Base-by-base conservation (phyloP, 2,797 vertebrate genomes). In the Syndactyla subalaris region DNA sequence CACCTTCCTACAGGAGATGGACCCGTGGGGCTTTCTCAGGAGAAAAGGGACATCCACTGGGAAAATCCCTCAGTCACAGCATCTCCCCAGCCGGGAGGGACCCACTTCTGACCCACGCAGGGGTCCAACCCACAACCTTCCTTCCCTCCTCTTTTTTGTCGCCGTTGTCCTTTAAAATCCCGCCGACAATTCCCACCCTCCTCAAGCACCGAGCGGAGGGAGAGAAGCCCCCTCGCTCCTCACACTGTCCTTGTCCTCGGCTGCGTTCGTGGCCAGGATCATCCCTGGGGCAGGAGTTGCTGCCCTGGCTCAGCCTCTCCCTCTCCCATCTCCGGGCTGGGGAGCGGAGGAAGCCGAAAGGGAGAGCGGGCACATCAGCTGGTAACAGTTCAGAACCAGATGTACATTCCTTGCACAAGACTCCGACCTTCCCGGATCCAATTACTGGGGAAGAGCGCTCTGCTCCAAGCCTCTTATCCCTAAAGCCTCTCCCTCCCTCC, bases 331-430 rank as follows among this genome's bases (percentile, higher is more conserved):
- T 83, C 3, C 20, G 54, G 45, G 34, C 9, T 34, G 87, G 26
- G 21, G 20, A 65, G 22, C 14, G 1, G 24, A 89, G 82, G 83
- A 54, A 89, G 72, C 46, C 52, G 73, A 80, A 74, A 68, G 81
- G 74, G 89, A 68, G 66, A 94, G 62, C 5, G 66, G 96, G 95
- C 85, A 91, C 87, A 80, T 96, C 95, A 96, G 95, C 95, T 96
- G 92, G 92, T 93, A 97, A 94, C 89, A 72, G 95, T 92, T 96
- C 89, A 95, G 91, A 94, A 97, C 48, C 95, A 97, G 96, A 96
- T 97, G 96, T 95, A 96, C 95, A 96, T 95, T 97, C 95, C 92
- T 92, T 10, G 79, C 41, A 10, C 66, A 41, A 4, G 66, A n/a
- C 92, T 70, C 87, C 26, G 3, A 68, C 5, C 3, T 24, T 84